Percentiles rank a stretch among this genome's conserved stretches.
These are phyloP conservation scores for Helicoverpa zea DNA, from an alignment of 1,140 invertebrate species.

Conservation along the genomic window DNA sequence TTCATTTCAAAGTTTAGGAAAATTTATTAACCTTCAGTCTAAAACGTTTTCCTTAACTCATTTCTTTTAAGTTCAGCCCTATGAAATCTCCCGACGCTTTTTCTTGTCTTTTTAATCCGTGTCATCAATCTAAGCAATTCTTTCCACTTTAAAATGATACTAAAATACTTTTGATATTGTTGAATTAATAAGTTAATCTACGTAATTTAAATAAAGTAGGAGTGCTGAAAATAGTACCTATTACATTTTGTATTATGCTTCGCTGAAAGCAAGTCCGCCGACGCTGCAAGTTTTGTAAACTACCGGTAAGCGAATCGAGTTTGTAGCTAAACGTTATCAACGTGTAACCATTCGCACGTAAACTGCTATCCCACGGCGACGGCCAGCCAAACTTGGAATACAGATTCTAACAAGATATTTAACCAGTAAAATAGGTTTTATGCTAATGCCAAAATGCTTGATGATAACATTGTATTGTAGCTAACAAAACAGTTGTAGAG, in stretches of 20 bases:
- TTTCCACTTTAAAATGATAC: neutral
- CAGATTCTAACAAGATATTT: slow-evolving; percentile 19
- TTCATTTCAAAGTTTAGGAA: slow-evolving; percentile 33
- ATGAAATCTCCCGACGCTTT: slow-evolving; percentile 14
- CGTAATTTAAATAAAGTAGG: neutral
- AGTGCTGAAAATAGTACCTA: neutral
- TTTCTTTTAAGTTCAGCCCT: slow-evolving; percentile 28
- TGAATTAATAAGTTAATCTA: neutral
- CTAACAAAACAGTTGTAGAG: no score
- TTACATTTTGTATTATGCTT: neutral
- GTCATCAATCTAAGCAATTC: slow-evolving; percentile 13
- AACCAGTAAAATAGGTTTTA: neutral
- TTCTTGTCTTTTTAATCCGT: slow-evolving; percentile 18
- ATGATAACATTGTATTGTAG: no score
- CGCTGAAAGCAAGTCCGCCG: neutral
- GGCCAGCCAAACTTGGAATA: neutral
- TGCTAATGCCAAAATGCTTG: neutral
- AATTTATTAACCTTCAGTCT: slow-evolving; percentile 35
- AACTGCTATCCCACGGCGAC: neutral
- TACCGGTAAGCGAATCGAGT: slow-evolving; percentile 20
- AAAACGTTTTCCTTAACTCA: slow-evolving; percentile 39
- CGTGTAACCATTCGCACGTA: slow-evolving; percentile 5
- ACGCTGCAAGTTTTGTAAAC: slow-evolving; percentile 1
- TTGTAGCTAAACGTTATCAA: slow-evolving; percentile 2
- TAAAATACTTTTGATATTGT: neutral